Base-by-base conservation (phyloP, 2,797 vertebrate genomes). In the Prunella strophiata region DNA sequence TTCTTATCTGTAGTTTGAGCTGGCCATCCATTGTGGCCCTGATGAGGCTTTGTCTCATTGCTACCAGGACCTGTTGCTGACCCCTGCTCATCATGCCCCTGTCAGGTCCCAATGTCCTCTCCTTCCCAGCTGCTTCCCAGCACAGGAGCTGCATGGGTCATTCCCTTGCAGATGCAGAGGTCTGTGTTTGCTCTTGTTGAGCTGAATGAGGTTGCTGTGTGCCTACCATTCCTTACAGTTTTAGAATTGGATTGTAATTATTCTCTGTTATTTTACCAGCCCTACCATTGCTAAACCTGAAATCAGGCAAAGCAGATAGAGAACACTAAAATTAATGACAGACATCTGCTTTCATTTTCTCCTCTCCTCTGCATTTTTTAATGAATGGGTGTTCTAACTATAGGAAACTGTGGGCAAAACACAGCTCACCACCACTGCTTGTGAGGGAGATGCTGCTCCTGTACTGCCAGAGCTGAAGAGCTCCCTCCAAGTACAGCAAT, bases 11-110 rank as follows among this genome's bases (percentile, higher is more conserved):
- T 76, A 47, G 13, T 79, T 68, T 20, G 18, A 82, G 14, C 25
- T 66, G 18, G 5, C 19, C 45, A 4, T 25, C 7, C 5, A n/a
- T 3, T 3, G 15, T 10, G 5, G 27, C 26, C 30, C 23, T 0
- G 0, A 42, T 10, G 54, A 43, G 21, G 8, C 14, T 85, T 6
- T 1, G 20, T 54, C 61, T 52, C 4, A 0, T 22, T 54, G 10
- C 38, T 40, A 25, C 25, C 21, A 21, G 34, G n/a, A 18, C 1
- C 3, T 7, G 4, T 4, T 59, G 30, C 38, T 79, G 63, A 43
- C 7, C 65, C 38, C 50, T 72, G n/a, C 17, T 40, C 7, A 27
- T 25, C 1, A 0, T 6, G 4, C 13, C 13, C 23, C 51, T 42
- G 8, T 5, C 32, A 50, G 25, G 11, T 8, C 5, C 9, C 21